Evolutionary conservation across 2,797 vertebrate species (phyloP).

Genomic region (Gastrophryne carolinensis): DNA sequence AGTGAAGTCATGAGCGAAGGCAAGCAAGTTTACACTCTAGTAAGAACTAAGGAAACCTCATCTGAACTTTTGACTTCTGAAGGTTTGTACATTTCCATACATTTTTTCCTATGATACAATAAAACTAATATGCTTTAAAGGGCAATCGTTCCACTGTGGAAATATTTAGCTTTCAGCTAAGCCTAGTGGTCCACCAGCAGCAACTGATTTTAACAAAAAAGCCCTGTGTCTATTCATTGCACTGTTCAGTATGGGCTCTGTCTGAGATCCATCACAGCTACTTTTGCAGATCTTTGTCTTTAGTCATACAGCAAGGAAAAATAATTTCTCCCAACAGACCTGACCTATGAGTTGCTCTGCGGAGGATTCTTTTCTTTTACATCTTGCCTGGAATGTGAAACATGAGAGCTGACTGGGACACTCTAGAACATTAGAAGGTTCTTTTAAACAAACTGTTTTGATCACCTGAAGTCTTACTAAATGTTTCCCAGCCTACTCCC

Average conservation of each 20-base stretch:
- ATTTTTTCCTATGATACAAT: background rate
- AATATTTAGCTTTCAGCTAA: constrained; percentile 16
- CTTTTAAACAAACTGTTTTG: too few relatives aligned
- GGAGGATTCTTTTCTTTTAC: background rate
- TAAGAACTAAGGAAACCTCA: background rate
- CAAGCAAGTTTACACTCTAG: background rate
- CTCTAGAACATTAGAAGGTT: too few relatives aligned
- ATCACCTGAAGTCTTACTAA: too few relatives aligned
- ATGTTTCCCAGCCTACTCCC: too few relatives aligned
- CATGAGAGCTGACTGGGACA: background rate
- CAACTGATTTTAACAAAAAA: constrained; percentile 13
- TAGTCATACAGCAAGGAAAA: constrained; percentile 14
- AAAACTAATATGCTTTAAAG: background rate
- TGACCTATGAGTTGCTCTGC: background rate
- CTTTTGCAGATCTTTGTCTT: background rate
- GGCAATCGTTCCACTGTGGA: constrained; percentile 15
- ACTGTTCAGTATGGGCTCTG: background rate
- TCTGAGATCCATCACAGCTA: background rate
- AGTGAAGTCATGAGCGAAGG: background rate
- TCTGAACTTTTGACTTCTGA: constrained; percentile 26
- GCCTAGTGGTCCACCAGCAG: constrained; percentile 4
- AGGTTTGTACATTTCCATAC: background rate
- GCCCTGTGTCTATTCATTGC: constrained; percentile 17
- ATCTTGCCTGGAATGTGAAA: background rate
- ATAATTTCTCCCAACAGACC: background rate